Conservation (phyloP, 2,113 vertebrate genomes). For the Felis catus region F.catus_Fca126_mat1.0 CM031420.1:34539501-34540000, state of each 20-base stretch:
- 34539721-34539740: background rate
- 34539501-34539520: constrained; percentile 52
- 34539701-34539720: background rate
- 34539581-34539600: background rate
- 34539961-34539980: too few species aligned
- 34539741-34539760: too few species aligned
- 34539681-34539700: background rate
- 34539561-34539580: background rate
- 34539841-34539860: constrained; percentile 30
- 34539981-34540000: too few species aligned
- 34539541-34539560: constrained; percentile 45
- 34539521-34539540: constrained; percentile 25
- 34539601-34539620: constrained; percentile 5
- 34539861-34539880: constrained; percentile 10
- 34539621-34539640: background rate
- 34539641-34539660: background rate
- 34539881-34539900: background rate
- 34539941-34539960: too few species aligned
- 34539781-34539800: background rate
- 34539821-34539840: constrained; percentile 1
- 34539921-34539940: too few species aligned
- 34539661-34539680: background rate
- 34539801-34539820: background rate
- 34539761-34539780: background rate
- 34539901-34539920: background rate